Conservation (phyloP, 2,797 vertebrate species). For the Coregonus ussuriensis region DNA sequence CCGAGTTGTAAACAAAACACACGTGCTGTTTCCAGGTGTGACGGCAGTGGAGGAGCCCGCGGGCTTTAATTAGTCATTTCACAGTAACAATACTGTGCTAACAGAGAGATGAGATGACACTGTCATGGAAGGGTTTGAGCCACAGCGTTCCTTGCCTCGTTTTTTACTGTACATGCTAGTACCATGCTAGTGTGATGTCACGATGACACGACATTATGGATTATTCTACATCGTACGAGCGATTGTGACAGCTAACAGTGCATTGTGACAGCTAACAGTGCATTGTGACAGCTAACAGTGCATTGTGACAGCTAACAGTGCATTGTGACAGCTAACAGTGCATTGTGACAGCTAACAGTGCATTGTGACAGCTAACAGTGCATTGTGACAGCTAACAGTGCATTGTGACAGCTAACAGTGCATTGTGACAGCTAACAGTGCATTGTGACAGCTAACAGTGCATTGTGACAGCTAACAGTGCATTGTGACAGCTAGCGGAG, state of each 20-base stretch:
- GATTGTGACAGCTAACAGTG: background rate
- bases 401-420: too few relatives aligned
- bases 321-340: too few relatives aligned
- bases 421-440: too few relatives aligned
- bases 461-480: too few relatives aligned
- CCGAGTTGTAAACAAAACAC: slow-evolving; percentile 48
- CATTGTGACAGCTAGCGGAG: too few relatives aligned
- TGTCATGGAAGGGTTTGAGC: background rate
- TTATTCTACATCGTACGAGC: background rate
- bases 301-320: too few relatives aligned
- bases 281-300: too few relatives aligned
- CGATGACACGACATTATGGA: background rate
- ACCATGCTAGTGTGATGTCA: background rate
- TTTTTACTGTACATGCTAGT: background rate
- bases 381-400: too few relatives aligned
- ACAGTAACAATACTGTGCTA: slow-evolving; percentile 49
- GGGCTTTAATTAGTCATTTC: slow-evolving; percentile 56
- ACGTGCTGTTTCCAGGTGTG: slow-evolving; percentile 59
- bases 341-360: too few relatives aligned
- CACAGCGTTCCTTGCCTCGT: background rate
- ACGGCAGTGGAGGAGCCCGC: slow-evolving; percentile 27
- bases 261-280: background rate
- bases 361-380: too few relatives aligned
- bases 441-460: too few relatives aligned
- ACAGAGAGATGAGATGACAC: slow-evolving; percentile 27